Percentiles rank a stretch among this genome's conserved stretches.
phyloP scores from a whole-genome alignment of 1,140 invertebrate genomes.

The Penaeus chinensis region DNA sequence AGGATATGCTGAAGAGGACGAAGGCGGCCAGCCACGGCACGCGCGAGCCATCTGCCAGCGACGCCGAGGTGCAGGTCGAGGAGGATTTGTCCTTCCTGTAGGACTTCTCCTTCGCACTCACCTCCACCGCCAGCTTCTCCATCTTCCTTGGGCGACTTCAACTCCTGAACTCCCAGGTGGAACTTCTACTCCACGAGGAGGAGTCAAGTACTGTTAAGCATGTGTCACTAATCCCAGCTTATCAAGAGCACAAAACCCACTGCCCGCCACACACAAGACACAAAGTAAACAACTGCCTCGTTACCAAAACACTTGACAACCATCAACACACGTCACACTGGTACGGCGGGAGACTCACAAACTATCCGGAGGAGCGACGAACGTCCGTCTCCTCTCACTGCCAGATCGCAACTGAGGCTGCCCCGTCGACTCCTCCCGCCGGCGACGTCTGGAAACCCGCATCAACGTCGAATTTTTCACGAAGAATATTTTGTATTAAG shows the following conservation, averaged over 20 bases:
- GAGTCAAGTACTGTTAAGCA: slow-evolving; percentile 29
- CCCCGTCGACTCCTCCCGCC: neutral
- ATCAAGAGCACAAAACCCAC: slow-evolving; percentile 33
- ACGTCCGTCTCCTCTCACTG: slow-evolving; percentile 32
- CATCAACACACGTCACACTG: slow-evolving; percentile 15
- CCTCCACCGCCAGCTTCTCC: slow-evolving; percentile 32
- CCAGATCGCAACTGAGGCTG: slow-evolving; percentile 52
- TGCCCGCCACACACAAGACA: slow-evolving; percentile 15
- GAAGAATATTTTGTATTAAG: too few species aligned
- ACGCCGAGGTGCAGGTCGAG: neutral
- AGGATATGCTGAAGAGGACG: slow-evolving; percentile 37
- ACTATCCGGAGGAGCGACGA: slow-evolving; percentile 29
- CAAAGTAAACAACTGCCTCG: slow-evolving; percentile 37
- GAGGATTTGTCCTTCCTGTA: slow-evolving; percentile 8
- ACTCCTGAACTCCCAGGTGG: slow-evolving; percentile 33
- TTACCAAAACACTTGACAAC: slow-evolving; percentile 14
- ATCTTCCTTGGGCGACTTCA: slow-evolving; percentile 36
- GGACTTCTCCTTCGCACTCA: slow-evolving; percentile 11
- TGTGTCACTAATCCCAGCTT: slow-evolving; percentile 23
- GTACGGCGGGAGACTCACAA: slow-evolving; percentile 23
- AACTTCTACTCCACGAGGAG: slow-evolving; percentile 42
- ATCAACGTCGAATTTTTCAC: too few species aligned
- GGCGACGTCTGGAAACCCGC: slow-evolving; percentile 13
- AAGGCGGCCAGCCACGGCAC: slow-evolving; percentile 38
- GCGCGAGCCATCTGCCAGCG: neutral